These are phyloP conservation scores for Andrena flavipes DNA, from an alignment of 2,888 invertebrate species.

Conservation along the genomic window DNA sequence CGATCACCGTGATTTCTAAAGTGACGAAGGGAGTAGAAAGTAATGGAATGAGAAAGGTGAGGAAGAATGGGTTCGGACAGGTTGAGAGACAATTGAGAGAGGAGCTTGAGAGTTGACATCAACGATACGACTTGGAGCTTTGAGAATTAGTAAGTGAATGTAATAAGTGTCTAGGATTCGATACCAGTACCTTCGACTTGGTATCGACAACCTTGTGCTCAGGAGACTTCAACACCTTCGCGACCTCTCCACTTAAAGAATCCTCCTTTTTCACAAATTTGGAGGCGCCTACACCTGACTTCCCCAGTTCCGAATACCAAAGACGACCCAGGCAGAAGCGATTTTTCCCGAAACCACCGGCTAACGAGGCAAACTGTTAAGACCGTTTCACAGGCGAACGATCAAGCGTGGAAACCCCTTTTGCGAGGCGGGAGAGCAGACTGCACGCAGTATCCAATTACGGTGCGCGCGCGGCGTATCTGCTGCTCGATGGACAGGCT, in stretches of 20 bases:
- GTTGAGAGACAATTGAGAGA: neutral
- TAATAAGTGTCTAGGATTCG: neutral
- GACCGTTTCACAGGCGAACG: slow-evolving; percentile 41
- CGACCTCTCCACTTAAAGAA: too few relatives aligned
- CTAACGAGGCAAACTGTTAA: slow-evolving; percentile 26
- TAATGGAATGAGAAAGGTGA: neutral
- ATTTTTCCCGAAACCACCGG: slow-evolving; percentile 17
- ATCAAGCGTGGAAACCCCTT: slow-evolving; percentile 34
- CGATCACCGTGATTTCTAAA: neutral
- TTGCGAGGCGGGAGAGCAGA: slow-evolving; percentile 15
- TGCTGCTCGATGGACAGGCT: slow-evolving; percentile 40
- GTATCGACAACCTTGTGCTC: neutral
- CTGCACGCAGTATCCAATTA: slow-evolving; percentile 59
- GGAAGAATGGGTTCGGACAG: neutral
- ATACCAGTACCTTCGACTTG: neutral
- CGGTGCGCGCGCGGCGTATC: slow-evolving; percentile 40
- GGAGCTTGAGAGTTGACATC: neutral
- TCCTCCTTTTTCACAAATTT: too few relatives aligned
- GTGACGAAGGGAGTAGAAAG: neutral
- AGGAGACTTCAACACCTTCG: neutral
- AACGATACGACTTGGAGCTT: neutral
- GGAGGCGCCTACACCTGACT: too few relatives aligned
- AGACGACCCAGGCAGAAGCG: neutral
- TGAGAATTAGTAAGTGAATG: neutral
- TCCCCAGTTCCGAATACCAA: neutral